Percentiles rank a stretch among this genome's conserved stretches.
phyloP scores from a whole-genome alignment of 1,140 invertebrate genomes.

The Bombus balteatus region DNA sequence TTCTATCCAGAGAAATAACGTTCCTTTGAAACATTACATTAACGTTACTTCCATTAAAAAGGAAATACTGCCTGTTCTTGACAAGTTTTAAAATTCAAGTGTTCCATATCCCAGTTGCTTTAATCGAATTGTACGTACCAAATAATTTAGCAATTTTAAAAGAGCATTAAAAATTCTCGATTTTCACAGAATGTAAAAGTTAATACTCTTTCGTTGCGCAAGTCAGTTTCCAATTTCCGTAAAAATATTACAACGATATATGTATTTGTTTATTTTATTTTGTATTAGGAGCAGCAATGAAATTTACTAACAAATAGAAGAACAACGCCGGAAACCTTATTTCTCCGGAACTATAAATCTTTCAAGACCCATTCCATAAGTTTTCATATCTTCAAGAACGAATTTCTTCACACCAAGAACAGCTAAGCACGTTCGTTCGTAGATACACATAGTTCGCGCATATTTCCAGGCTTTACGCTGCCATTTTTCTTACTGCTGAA shows the following conservation, averaged over 20 bases:
- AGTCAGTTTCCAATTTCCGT: neutral
- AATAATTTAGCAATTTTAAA: neutral
- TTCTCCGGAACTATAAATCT: neutral
- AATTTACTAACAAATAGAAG: neutral
- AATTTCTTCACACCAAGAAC: neutral
- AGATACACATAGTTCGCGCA: neutral
- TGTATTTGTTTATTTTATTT: neutral
- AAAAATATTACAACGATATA: neutral
- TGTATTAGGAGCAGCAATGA: neutral
- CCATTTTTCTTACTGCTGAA: constrained; percentile 11
- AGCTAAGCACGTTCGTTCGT: neutral
- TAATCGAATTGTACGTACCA: no score
- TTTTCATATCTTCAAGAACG: neutral
- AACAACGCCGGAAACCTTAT: neutral
- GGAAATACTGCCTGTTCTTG: no score
- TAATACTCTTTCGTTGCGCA: neutral
- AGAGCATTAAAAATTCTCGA: neutral
- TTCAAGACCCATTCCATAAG: neutral
- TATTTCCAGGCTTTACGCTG: neutral
- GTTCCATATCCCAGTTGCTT: no score
- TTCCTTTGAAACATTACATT: no score
- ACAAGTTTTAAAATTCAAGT: no score
- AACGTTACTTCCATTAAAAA: no score
- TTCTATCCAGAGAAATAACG: no score
- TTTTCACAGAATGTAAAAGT: neutral